Evolutionary conservation across 2,113 vertebrate genomes (phyloP).

Genomic region (Cranoglanis bouderius): DNA sequence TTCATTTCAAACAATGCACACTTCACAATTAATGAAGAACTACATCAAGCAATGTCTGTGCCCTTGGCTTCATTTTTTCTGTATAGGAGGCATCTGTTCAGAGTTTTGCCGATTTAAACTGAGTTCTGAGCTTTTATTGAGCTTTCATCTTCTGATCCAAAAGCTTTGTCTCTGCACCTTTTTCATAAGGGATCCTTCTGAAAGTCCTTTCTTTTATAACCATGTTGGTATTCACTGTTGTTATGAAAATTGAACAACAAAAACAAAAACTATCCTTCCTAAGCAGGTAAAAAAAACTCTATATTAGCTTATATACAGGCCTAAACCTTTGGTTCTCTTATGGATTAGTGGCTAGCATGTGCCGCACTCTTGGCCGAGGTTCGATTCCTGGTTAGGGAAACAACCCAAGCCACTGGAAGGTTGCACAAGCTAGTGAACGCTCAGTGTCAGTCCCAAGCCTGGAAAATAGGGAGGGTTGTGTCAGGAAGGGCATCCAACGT

Average conservation of each 20-base stretch:
- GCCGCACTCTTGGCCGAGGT: too few species aligned
- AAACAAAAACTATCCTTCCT: slow-evolving; percentile 25
- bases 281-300: slow-evolving; percentile 51
- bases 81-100: neutral
- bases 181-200: slow-evolving; percentile 34
- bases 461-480: too few species aligned
- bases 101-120: neutral
- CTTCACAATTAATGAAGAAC: neutral
- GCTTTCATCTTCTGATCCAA: neutral
- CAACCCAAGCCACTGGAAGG: too few species aligned
- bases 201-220: neutral
- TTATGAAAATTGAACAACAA: neutral
- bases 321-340: too few species aligned
- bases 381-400: too few species aligned
- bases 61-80: neutral
- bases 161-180: slow-evolving; percentile 15
- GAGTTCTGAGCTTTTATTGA: neutral
- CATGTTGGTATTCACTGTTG: slow-evolving; percentile 5
- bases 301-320: slow-evolving; percentile 62
- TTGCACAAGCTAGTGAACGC: too few species aligned
- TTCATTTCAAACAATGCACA: neutral
- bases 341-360: too few species aligned
- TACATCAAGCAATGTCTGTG: neutral
- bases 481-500: too few species aligned
- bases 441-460: too few species aligned